A percentile compares a stretch with the other conserved stretches of the same genome.
Evolutionary conservation across 2,797 vertebrate genomes (phyloP).

Genomic region (Nyctalus aviator): DNA sequence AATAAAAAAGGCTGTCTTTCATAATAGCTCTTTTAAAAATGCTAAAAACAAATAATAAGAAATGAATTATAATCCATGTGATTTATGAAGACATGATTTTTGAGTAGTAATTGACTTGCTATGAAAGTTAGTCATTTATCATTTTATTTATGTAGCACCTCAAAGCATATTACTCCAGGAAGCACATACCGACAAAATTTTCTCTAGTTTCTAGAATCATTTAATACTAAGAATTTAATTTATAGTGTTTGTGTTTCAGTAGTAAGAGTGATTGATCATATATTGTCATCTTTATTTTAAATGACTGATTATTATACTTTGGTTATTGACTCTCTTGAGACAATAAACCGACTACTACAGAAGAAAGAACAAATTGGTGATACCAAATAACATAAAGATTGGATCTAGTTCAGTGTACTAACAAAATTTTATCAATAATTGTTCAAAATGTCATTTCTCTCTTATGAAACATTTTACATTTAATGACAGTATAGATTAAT

Average conservation of each 20-base stretch:
- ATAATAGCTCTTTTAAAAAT: neutral
- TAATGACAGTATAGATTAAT: neutral
- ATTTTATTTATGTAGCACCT: neutral
- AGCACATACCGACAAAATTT: neutral
- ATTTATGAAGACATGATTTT: conserved; percentile 26
- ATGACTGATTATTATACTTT: neutral
- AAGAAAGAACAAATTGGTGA: neutral
- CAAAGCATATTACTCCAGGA: neutral
- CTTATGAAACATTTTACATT: neutral
- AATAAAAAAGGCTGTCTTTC: conserved; percentile 8
- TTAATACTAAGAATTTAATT: neutral
- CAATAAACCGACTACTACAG: neutral
- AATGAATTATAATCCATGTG: neutral
- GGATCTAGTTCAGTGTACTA: neutral
- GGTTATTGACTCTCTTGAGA: neutral
- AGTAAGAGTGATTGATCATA: neutral
- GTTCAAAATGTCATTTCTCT: neutral
- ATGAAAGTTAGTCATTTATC: neutral
- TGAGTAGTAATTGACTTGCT: neutral
- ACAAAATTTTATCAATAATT: neutral
- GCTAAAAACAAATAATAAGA: neutral
- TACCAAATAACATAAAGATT: neutral
- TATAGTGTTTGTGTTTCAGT: neutral
- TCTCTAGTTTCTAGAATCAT: neutral
- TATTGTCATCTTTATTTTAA: neutral